Conservation (phyloP, 2,113 vertebrate species). For the Phyllostomus discolor region DNA sequence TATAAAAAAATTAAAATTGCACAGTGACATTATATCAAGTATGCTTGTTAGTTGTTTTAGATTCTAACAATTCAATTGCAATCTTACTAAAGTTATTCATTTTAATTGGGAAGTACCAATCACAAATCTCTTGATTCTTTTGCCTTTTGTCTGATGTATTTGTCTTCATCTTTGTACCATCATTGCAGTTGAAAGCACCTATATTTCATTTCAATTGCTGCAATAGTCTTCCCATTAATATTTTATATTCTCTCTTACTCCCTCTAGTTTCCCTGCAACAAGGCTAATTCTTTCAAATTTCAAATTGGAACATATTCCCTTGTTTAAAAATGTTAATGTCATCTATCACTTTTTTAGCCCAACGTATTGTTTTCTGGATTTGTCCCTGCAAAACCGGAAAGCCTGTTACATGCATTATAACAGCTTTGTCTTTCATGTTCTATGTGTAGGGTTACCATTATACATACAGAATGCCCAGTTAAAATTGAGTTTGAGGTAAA, state of each 20-base stretch:
- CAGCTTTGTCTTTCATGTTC: background rate
- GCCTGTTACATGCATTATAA: background rate
- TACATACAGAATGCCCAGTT: background rate
- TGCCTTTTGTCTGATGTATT: background rate
- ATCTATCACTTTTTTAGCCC: background rate
- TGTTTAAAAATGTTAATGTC: background rate
- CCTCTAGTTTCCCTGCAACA: background rate
- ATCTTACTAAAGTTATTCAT: background rate
- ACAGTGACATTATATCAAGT: background rate
- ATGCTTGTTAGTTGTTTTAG: background rate
- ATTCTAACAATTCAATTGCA: background rate
- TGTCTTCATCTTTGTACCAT: background rate
- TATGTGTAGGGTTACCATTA: background rate
- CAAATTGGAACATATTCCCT: background rate
- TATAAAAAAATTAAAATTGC: background rate
- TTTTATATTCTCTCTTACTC: background rate
- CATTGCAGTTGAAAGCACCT: background rate
- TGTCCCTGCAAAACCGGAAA: background rate
- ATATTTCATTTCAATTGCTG: background rate
- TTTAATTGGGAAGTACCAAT: background rate
- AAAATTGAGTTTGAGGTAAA: background rate
- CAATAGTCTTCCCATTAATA: background rate
- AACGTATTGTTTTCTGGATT: background rate
- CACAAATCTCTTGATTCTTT: background rate
- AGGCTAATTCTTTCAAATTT: background rate